Evolutionary conservation across 2,797 vertebrate species (phyloP).

Genomic region (Pogonophryne albipinna): DNA sequence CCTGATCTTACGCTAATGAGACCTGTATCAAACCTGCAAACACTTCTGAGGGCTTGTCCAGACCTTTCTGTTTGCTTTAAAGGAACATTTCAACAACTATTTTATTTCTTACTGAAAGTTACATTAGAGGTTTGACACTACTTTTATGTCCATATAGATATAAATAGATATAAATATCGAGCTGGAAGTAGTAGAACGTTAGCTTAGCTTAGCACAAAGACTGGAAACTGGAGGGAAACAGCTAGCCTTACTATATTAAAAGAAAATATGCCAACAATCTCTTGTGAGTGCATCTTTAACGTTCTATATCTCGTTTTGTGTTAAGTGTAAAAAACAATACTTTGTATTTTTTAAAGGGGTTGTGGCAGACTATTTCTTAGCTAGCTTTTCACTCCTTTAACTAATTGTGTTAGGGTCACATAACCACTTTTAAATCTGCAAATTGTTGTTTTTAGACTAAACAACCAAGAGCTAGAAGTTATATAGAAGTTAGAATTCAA

Average conservation of each 20-base stretch:
- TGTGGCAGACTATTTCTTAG: background rate
- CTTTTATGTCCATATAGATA: background rate
- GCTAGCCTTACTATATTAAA: background rate
- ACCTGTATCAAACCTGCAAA: conserved; percentile 26
- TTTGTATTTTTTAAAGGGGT: background rate
- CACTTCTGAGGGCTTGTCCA: background rate
- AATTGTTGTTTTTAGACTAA: background rate
- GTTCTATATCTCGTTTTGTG: background rate
- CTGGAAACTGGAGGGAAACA: background rate
- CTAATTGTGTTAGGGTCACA: no score
- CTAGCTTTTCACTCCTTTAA: no score
- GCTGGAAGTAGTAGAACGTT: background rate
- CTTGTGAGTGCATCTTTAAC: background rate
- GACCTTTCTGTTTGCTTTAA: background rate
- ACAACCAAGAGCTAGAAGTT: background rate
- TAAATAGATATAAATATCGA: background rate
- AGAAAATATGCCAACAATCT: background rate
- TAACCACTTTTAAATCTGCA: background rate
- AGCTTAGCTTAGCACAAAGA: conserved; percentile 20
- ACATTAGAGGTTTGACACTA: background rate
- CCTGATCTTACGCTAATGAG: conserved; percentile 8
- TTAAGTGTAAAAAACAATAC: background rate
- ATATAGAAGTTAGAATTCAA: background rate
- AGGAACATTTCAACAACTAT: background rate
- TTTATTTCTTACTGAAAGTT: background rate